Conservation (phyloP, 2,888 invertebrate genomes). For the Aleiodes leptofemur region DNA sequence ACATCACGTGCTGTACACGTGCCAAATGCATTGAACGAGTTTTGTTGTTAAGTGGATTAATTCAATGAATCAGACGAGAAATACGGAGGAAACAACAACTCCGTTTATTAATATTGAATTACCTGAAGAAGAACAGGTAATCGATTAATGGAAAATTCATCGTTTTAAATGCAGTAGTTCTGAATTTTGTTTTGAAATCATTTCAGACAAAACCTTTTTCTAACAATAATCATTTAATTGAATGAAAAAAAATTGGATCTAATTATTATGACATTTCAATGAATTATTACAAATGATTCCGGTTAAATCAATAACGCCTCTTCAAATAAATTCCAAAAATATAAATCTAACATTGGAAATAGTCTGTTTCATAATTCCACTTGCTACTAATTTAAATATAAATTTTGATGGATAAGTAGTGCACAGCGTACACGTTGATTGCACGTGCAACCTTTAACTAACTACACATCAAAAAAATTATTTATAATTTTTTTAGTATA, state of each 20-base stretch:
- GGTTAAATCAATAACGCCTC: no score
- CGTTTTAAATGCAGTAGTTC: background rate
- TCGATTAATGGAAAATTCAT: slow-evolving; percentile 5
- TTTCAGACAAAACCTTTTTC: no score
- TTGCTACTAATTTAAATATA: slow-evolving; percentile 3
- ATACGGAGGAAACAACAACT: background rate
- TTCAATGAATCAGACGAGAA: slow-evolving; percentile 3
- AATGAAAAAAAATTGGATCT: background rate
- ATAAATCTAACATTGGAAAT: no score
- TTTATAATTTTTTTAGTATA: slow-evolving; percentile 20
- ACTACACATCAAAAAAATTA: slow-evolving; percentile 8
- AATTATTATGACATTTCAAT: no score
- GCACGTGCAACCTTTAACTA: background rate
- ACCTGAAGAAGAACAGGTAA: slow-evolving; percentile 22
- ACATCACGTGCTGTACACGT: slow-evolving; percentile 22
- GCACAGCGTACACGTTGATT: slow-evolving; percentile 3
- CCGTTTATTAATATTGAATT: background rate
- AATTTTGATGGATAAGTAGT: background rate
- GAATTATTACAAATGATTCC: no score
- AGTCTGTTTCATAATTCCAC: no score
- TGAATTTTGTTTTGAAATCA: no score
- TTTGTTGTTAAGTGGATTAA: slow-evolving; percentile 2
- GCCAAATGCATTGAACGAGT: background rate
- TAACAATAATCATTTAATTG: background rate
- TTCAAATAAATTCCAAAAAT: no score